Percentiles rank a stretch among this genome's conserved stretches.
Evolutionary conservation across 2,888 invertebrate species (phyloP).

Genomic region (Sesamia inferens): DNA sequence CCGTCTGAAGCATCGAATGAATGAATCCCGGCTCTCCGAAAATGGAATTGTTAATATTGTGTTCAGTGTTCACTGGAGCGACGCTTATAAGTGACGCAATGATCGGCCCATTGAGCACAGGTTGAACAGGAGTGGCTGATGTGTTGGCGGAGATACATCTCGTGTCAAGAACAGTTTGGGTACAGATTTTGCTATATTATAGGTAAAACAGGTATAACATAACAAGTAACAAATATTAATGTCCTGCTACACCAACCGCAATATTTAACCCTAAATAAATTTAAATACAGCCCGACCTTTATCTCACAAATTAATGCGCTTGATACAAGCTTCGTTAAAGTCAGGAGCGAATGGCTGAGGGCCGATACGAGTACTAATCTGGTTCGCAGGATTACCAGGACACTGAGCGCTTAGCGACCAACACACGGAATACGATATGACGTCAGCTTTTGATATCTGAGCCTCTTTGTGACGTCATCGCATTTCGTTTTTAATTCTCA

Average conservation of each 20-base stretch:
- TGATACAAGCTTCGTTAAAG: conserved; percentile 29
- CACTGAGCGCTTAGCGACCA: conserved; percentile 14
- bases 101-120: conserved; percentile 46
- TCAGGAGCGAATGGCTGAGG: conserved; percentile 35
- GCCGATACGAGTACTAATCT: conserved; percentile 56
- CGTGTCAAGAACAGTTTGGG: not conserved
- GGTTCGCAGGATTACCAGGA: conserved; percentile 54
- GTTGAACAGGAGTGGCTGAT: conserved; percentile 34
- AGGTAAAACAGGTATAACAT: not conserved
- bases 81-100: conserved; percentile 49
- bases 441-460: conserved; percentile 40
- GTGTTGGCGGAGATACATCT: conserved; percentile 6
- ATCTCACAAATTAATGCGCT: conserved; percentile 34
- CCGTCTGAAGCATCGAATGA: conserved; percentile 14
- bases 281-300: conserved; percentile 2
- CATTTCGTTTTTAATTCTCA: conserved; percentile 30
- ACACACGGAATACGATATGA: conserved; percentile 57
- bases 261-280: conserved; percentile 24
- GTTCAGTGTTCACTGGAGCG: conserved; percentile 39
- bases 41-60: conserved; percentile 18
- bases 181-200: not conserved
- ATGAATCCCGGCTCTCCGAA: conserved; percentile 1
- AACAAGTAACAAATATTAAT: not conserved
- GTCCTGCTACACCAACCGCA: not conserved
- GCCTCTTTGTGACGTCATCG: conserved; percentile 48